Evolutionary conservation across 1,140 invertebrate species (phyloP), one percentile per base, ranked within the genome.

Genomic region (Adelges cooleyi): DNA sequence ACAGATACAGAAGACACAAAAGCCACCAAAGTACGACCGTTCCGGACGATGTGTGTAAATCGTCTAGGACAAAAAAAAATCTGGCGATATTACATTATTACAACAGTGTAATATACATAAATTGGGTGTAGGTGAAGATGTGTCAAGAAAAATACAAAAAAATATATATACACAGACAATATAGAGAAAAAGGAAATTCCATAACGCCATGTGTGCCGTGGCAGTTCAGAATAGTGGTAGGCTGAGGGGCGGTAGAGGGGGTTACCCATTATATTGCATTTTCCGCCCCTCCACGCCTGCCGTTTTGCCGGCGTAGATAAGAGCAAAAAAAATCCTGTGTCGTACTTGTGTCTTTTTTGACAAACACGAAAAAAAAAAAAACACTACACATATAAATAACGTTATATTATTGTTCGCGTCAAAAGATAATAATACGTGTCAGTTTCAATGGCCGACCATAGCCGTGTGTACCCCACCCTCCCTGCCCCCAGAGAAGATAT

Each of bases 231-330:
- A 54, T 54, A 17, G 22, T n/a, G n/a, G n/a, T n/a, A n/a, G n/a
- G n/a, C n/a, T 6, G 29, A 33, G 29, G 29, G 29, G 29, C 11
- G 29, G 13, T 44, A 23, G 27, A 40, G 44, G 46, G 38, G 38
- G 40, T 42, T 42, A 59, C 23, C 54, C 40, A 59, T 62, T 62
- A 48, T n/a, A n/a, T 62, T 62, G 33, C 42, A 62, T 62, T 62
- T 33, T 22, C 56, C 56, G 44, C 44, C 2, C 42, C 44, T 33
- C 17, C 17, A 17, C 5, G n/a, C n/a, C n/a, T n/a, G n/a, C 11
- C 4, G 11, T 5, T 6, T 9, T 25, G 5, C 25, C 40, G 23
- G 25, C 22, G 25, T 1, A 48, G 56, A 62, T 48, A 62, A 62
- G 56, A 29, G 1, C 27, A 59, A 59, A 59, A n/a, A n/a, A n/a